Evolutionary conservation across 2,797 vertebrate species (phyloP).

Genomic region (Microctenopoma steveboyesi): DNA sequence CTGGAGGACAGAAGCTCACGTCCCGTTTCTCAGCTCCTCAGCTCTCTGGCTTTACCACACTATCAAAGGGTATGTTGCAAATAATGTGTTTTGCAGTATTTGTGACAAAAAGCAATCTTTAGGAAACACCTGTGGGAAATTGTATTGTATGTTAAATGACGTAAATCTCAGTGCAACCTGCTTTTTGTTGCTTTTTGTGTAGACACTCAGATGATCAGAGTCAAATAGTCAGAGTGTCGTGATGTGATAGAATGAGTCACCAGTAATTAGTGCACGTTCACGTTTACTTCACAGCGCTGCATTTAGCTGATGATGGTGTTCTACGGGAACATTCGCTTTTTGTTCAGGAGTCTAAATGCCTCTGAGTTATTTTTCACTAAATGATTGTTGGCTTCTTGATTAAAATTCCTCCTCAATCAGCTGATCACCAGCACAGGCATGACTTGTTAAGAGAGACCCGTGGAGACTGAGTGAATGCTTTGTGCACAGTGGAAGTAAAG

Average conservation of each 20-base stretch:
- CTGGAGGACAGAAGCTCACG: conserved; percentile 76
- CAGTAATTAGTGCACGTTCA: conserved; percentile 15
- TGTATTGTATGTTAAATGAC: too few species aligned
- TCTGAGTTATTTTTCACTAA: neutral
- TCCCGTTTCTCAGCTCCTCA: conserved; percentile 82
- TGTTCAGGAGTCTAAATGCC: conserved; percentile 16
- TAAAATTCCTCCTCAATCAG: neutral
- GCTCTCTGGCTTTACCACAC: conserved; percentile 82
- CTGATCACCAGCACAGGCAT: too few species aligned
- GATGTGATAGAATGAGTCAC: conserved; percentile 55
- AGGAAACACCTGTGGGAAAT: too few species aligned
- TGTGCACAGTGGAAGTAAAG: neutral
- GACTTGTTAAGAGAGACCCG: neutral
- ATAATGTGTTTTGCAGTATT: conserved; percentile 9
- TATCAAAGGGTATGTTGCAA: conserved; percentile 82
- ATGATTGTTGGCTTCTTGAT: neutral
- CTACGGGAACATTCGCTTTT: conserved; percentile 12
- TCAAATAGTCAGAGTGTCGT: conserved; percentile 43
- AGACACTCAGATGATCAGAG: conserved; percentile 20
- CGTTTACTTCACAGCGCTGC: conserved; percentile 3
- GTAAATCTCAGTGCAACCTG: too few species aligned
- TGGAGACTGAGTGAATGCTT: neutral
- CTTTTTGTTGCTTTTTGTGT: conserved; percentile 16
- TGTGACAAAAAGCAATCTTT: neutral
- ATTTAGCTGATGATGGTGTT: conserved; percentile 3